Percentiles rank a stretch among this genome's conserved stretches.
Evolutionary conservation across 30 jellyfish, hydroid and myxozoan species (phyloP).

Genomic region (Rhopilema esculentum): DNA sequence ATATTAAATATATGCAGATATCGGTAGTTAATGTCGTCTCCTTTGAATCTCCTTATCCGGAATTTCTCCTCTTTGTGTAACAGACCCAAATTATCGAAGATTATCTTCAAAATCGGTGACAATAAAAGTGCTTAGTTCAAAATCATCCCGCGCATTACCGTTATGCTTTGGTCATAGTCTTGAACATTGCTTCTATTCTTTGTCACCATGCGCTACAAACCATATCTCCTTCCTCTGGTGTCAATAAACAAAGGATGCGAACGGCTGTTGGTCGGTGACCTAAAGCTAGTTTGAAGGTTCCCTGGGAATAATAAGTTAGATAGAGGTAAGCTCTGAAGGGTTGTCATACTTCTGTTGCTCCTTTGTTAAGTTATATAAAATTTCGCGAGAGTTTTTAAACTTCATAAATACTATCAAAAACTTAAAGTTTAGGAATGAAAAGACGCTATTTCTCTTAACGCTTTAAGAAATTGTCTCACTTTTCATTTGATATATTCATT

Average conservation of each 20-base stretch:
- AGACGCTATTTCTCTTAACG: no score
- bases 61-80: constrained; percentile 25
- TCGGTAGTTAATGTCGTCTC: constrained; percentile 45
- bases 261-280: neutral
- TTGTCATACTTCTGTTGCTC: neutral
- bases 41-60: constrained; percentile 8
- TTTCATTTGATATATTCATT: no score
- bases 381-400: no score
- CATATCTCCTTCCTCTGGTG: neutral
- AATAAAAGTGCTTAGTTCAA: constrained; percentile 7
- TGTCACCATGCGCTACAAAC: constrained; percentile 22
- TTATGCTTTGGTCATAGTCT: constrained; percentile 26
- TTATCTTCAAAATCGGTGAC: constrained; percentile 51
- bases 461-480: no score
- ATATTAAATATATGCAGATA: constrained; percentile 36
- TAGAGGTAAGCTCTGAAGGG: neutral
- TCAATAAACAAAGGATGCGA: neutral
- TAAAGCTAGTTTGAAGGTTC: neutral
- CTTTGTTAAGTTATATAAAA: no score
- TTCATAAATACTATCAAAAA: no score
- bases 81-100: constrained; percentile 44
- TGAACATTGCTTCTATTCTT: constrained; percentile 7
- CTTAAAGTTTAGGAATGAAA: no score
- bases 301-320: neutral
- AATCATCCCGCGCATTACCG: constrained; percentile 34